These are phyloP conservation scores for Paramuricea clavata DNA, from an alignment of 92 coral and sea anemone species.

Conservation along the genomic window DNA sequence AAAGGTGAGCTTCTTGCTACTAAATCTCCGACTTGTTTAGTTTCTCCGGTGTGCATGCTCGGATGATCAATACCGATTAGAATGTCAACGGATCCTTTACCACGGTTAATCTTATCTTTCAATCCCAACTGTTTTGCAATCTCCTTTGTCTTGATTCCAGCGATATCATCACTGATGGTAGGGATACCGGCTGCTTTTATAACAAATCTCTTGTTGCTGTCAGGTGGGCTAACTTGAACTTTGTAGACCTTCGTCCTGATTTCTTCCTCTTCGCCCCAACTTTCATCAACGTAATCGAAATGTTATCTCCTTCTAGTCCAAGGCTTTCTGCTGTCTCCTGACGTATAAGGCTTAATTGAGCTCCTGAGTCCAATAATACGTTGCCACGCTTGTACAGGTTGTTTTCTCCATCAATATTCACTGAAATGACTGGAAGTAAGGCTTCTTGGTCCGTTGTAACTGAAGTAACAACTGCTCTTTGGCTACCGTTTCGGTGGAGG, in stretches of 20 bases:
- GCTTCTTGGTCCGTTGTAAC: neutral
- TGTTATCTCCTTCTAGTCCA: neutral
- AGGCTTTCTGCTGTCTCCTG: neutral
- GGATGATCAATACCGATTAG: conserved; percentile 64
- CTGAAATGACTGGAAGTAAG: neutral
- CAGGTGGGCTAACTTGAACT: neutral
- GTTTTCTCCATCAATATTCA: neutral
- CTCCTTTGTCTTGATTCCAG: neutral
- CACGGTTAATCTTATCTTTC: conserved; percentile 24
- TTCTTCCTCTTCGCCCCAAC: conserved; percentile 6
- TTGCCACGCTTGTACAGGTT: neutral
- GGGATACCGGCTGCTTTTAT: neutral
- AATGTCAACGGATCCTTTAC: conserved; percentile 58
- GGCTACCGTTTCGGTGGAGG: neutral
- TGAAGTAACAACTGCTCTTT: neutral
- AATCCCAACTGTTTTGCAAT: conserved; percentile 1
- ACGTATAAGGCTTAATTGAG: neutral
- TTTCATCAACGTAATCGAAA: neutral
- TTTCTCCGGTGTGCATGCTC: conserved; percentile 65
- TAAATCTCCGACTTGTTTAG: conserved; percentile 51
- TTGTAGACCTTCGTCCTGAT: neutral
- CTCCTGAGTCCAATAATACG: neutral
- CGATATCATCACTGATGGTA: neutral
- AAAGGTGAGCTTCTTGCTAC: conserved; percentile 58
- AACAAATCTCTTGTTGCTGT: neutral